A percentile compares a stretch with the other conserved stretches of the same genome.
Evolutionary conservation across 2,797 vertebrate genomes (phyloP).

Genomic region (Cheirogaleus major): DNA sequence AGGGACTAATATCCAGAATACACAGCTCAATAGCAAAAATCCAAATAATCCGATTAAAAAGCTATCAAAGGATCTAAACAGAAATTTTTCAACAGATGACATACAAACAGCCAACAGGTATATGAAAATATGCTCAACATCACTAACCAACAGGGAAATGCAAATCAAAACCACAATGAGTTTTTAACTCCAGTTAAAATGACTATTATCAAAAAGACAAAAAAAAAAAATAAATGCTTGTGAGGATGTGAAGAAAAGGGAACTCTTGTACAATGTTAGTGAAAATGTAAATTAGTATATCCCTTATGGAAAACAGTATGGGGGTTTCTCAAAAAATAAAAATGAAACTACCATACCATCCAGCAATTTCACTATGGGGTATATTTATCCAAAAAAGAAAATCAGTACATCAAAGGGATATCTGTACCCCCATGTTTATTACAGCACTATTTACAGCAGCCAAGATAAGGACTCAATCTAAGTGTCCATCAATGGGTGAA

Average conservation of each 20-base stretch:
- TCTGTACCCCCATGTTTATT: neutral
- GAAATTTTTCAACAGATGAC: neutral
- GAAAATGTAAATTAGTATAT: neutral
- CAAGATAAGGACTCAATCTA: neutral
- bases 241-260: neutral
- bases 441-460: neutral
- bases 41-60: neutral
- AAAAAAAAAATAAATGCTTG: neutral
- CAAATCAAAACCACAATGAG: neutral
- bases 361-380: neutral
- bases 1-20: neutral
- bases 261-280: neutral
- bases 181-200: neutral
- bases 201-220: neutral
- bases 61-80: neutral
- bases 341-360: neutral
- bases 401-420: neutral
- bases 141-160: neutral
- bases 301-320: neutral
- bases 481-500: neutral
- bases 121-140: neutral
- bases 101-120: neutral
- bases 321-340: neutral
- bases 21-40: neutral
- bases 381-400: neutral